A percentile compares a stretch with the other conserved stretches of the same genome.
Conservation (phyloP, 2,797 vertebrate species). For the Triplophysa yarkandensis region DNA sequence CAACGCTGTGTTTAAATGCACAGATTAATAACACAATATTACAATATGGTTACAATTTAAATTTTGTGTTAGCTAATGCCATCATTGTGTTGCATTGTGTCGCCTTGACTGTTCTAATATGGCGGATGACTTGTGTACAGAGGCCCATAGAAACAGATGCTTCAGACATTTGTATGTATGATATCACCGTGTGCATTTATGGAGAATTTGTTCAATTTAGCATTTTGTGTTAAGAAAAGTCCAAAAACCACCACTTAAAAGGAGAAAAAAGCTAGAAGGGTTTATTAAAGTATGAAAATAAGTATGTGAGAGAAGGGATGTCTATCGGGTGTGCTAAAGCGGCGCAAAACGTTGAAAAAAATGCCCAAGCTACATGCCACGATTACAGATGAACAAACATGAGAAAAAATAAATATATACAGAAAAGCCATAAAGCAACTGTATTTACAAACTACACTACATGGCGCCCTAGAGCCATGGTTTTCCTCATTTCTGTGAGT, state of each 20-base stretch:
- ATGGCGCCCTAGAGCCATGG: neutral
- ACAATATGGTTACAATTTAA: too few species aligned
- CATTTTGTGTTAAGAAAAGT: neutral
- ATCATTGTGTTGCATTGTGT: too few species aligned
- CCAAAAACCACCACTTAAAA: neutral
- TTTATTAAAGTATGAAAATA: slow-evolving; percentile 56
- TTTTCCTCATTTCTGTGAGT: slow-evolving; percentile 17
- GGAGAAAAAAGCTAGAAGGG: slow-evolving; percentile 23
- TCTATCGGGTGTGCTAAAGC: slow-evolving; percentile 45
- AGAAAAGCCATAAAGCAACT: neutral
- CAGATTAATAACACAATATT: too few species aligned
- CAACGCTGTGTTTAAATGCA: too few species aligned
- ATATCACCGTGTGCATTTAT: neutral
- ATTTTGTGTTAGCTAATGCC: too few species aligned
- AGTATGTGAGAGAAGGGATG: slow-evolving; percentile 33
- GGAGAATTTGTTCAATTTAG: neutral
- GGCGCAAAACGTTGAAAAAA: neutral
- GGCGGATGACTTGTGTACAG: too few species aligned
- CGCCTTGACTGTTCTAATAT: too few species aligned
- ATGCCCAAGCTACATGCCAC: neutral
- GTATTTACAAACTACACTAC: slow-evolving; percentile 1
- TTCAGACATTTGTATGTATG: too few species aligned
- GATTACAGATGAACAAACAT: neutral
- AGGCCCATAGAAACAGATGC: too few species aligned
- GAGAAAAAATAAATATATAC: neutral